A percentile compares a stretch with the other conserved stretches of the same genome.
Evolutionary conservation across 2,113 vertebrate genomes (phyloP).

Genomic region (Labeo rohita): DNA sequence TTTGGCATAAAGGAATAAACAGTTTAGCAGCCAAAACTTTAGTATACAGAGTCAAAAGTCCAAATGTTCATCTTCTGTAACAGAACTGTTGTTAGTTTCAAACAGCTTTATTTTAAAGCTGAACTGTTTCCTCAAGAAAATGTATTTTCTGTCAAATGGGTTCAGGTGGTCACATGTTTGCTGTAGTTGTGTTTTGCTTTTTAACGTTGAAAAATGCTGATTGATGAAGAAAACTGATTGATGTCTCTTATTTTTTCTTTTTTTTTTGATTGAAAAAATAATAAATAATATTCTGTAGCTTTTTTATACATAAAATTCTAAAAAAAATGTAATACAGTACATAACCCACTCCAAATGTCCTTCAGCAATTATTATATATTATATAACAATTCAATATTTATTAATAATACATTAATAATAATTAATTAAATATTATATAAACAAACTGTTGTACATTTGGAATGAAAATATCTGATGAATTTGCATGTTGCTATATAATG

Average conservation of each 20-base stretch:
- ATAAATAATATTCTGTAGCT: too few relatives aligned
- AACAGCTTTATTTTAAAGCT: neutral
- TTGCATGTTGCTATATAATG: too few relatives aligned
- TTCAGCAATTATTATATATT: neutral
- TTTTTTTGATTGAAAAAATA: too few relatives aligned
- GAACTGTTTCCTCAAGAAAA: neutral
- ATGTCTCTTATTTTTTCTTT: too few relatives aligned
- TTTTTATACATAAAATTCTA: too few relatives aligned
- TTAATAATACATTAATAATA: neutral
- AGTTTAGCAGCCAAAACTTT: neutral
- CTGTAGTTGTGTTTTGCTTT: neutral
- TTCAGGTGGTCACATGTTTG: neutral
- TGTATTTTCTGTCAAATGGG: neutral
- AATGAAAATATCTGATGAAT: too few relatives aligned
- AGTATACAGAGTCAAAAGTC: conserved; percentile 9
- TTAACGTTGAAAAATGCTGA: neutral
- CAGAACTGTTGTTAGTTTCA: neutral
- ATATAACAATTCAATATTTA: neutral
- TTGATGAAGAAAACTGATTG: too few relatives aligned
- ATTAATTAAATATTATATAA: neutral
- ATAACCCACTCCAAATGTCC: neutral
- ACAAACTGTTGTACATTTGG: too few relatives aligned
- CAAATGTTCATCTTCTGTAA: neutral
- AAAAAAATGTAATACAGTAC: neutral
- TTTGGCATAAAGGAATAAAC: neutral